Base-by-base conservation (phyloP, 2,113 vertebrate species). In the Atherinomorus stipes region DNA sequence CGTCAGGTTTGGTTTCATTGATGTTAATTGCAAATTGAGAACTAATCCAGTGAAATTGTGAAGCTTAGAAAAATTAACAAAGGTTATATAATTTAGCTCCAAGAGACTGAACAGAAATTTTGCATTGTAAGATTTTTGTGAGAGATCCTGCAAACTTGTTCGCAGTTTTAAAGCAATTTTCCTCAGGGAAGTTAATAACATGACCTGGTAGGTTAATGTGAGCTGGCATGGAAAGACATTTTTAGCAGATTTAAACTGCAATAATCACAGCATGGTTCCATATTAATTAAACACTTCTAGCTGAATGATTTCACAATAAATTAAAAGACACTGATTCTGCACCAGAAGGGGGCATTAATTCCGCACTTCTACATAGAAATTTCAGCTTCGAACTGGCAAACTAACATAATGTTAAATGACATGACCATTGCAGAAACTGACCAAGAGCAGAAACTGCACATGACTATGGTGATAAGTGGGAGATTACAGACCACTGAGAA, bases 401-500 rank as follows among this genome's bases (percentile, higher is more conserved):
- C 25, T 66, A 26, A 45, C 59, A 23, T 61, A 42, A 38, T 62
- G 50, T 70, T 72, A 50, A 47, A 73, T 78, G 22, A 84, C 65
- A 57, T 45, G 72, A 34, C 49, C 6, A 10, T 26, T 74, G 64
- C 65, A 76, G 51, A 74, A 56, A 64, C 59, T 50, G 44, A n/a
- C n/a, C 72, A 69, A 74, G 51, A 61, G 64, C 65, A 76, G 51
- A 74, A 56, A 64, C 59, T 50, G 44, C 78, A 53, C 61, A 45
- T 31, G 42, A 37, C 76, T 71, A 63, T 64, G 66, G 23, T 57
- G 64, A 85, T 84, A 82, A 85, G 74, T 64, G 52, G 18, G 45
- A 54, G 76, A 83, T 83, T 78, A 84, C 80, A 45, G 71, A 64
- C 52, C 54, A 56, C 54, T 81, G 73, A 81, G 64, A 80, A 85